Conservation (phyloP, 2,113 vertebrate species). For the Chaetura pelagica region DNA sequence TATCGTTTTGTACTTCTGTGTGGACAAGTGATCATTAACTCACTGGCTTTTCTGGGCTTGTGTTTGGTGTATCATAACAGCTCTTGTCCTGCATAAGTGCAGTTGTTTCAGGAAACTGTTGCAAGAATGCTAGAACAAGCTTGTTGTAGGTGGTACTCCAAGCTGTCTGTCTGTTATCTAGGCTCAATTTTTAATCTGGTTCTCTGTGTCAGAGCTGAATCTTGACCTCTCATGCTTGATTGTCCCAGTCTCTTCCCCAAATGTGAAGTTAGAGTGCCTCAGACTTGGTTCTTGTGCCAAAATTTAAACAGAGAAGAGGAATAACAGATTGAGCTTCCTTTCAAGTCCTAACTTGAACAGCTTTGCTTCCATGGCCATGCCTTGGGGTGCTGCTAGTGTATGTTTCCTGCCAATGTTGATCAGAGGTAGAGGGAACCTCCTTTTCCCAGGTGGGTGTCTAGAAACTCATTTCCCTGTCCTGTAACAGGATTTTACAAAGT, state of each 20-base stretch:
- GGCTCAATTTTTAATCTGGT: neutral
- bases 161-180: neutral
- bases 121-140: neutral
- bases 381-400: neutral
- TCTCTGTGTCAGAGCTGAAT: neutral
- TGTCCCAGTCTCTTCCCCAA: neutral
- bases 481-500: neutral
- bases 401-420: neutral
- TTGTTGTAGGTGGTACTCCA: neutral
- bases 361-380: neutral
- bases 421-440: neutral
- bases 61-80: neutral
- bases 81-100: neutral
- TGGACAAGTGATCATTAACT: neutral
- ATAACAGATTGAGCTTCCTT: neutral
- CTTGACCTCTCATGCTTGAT: neutral
- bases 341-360: neutral
- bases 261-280: neutral
- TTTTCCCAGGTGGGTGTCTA: neutral
- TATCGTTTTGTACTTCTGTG: neutral
- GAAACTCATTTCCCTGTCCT: neutral
- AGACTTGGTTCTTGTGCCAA: neutral
- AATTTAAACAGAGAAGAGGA: neutral
- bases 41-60: neutral
- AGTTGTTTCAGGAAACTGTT: neutral